A percentile compares a stretch with the other conserved stretches of the same genome.
phyloP scores from a whole-genome alignment of 2,888 invertebrate species.

The Drosophila anceps region DNA sequence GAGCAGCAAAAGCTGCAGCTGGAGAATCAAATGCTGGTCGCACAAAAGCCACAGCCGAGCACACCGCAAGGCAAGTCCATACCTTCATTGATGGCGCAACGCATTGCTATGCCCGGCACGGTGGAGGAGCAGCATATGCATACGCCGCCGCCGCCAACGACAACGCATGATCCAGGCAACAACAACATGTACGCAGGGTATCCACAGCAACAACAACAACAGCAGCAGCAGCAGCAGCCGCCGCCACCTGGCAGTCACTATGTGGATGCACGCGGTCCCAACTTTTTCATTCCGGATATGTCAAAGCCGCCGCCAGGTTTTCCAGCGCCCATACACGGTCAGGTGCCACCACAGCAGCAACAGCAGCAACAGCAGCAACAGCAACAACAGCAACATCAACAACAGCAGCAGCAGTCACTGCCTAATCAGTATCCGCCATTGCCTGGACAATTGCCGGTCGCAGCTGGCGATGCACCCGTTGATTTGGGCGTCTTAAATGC shows the following conservation, averaged over 20 bases:
- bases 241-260: constrained; percentile 86
- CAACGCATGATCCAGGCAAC: constrained; percentile 79
- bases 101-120: constrained; percentile 82
- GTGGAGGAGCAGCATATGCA: constrained; percentile 61
- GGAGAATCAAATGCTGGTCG: constrained; percentile 84
- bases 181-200: constrained; percentile 52
- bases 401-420: constrained; percentile 35
- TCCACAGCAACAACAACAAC: constrained; percentile 35
- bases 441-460: constrained; percentile 35
- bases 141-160: constrained; percentile 64
- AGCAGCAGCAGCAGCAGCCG: constrained; percentile 48
- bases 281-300: constrained; percentile 91
- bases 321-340: constrained; percentile 74
- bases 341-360: constrained; percentile 45
- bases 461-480: constrained; percentile 47
- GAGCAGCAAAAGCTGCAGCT: constrained; percentile 91
- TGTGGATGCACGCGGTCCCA: constrained; percentile 85
- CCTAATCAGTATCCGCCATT: constrained; percentile 58
- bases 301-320: constrained; percentile 95
- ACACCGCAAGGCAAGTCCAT: constrained; percentile 64
- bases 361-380: constrained; percentile 47
- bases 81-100: constrained; percentile 85
- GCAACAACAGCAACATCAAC: constrained; percentile 28
- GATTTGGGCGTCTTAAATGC: constrained; percentile 75
- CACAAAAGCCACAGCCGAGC: constrained; percentile 67